Percentiles rank a stretch among this genome's conserved stretches.
Evolutionary conservation across 2,113 vertebrate genomes (phyloP).

Genomic region (Carassius gibelio): DNA sequence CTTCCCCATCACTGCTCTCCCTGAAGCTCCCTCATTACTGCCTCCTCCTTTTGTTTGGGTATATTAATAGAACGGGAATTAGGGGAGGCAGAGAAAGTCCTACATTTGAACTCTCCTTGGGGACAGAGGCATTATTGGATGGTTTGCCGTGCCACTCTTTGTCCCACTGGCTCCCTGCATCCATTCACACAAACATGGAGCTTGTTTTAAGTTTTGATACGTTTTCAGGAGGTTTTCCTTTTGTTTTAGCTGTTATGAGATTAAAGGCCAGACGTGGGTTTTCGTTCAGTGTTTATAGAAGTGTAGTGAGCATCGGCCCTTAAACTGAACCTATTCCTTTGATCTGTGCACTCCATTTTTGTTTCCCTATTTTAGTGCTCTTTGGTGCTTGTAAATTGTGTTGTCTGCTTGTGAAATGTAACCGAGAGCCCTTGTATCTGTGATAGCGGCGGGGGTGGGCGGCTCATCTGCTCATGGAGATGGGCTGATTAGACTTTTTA

Average conservation of each 20-base stretch:
- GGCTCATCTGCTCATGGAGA: conserved; percentile 40
- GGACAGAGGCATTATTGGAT: conserved; percentile 68
- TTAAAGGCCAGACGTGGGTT: conserved; percentile 51
- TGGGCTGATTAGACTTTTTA: conserved; percentile 15
- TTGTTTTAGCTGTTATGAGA: conserved; percentile 34
- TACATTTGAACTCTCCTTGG: conserved; percentile 72
- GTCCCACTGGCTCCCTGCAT: neutral
- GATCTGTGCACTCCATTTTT: conserved; percentile 51
- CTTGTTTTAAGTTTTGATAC: neutral
- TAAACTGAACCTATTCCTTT: conserved; percentile 50
- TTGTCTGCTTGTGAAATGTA: conserved; percentile 44
- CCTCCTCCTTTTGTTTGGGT: conserved; percentile 72
- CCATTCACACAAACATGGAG: conserved; percentile 24
- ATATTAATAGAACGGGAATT: conserved; percentile 73
- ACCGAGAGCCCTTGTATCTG: conserved; percentile 32
- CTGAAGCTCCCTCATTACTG: conserved; percentile 67
- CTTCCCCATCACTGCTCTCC: conserved; percentile 58
- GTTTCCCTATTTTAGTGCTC: conserved; percentile 52
- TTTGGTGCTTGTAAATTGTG: conserved; percentile 49
- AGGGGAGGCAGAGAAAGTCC: conserved; percentile 72
- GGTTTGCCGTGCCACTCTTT: conserved; percentile 65
- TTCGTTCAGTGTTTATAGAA: conserved; percentile 44
- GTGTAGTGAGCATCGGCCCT: conserved; percentile 42
- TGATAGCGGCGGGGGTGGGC: neutral
- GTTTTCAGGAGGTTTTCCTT: neutral